These are phyloP conservation scores for Rhamphomyia laevipes DNA, from an alignment of 2,888 invertebrate species.

Conservation along the genomic window DNA sequence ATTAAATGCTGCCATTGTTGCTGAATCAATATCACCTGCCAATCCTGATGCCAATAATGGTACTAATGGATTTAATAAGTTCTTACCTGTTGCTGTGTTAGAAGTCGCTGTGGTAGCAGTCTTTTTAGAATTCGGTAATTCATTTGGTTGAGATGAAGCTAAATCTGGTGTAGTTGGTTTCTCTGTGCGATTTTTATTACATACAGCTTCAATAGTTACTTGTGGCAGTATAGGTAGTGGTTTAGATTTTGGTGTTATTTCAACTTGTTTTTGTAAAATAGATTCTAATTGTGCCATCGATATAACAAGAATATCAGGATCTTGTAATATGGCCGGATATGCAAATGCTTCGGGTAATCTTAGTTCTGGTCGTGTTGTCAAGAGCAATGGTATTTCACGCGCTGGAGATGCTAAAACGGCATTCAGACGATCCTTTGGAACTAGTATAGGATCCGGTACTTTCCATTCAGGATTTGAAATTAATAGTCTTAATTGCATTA, in stretches of 20 bases:
- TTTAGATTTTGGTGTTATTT: slow-evolving; percentile 27
- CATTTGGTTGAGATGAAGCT: background rate
- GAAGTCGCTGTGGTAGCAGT: background rate
- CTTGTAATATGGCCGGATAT: slow-evolving; percentile 58
- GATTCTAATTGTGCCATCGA: slow-evolving; percentile 61
- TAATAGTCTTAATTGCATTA: slow-evolving; percentile 59
- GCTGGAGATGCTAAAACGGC: slow-evolving; percentile 60
- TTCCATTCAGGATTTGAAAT: slow-evolving; percentile 53
- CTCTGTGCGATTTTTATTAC: slow-evolving; percentile 18
- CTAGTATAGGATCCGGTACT: slow-evolving; percentile 69
- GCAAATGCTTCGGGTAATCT: slow-evolving; percentile 61
- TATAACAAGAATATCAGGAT: slow-evolving; percentile 67
- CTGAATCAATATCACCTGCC: slow-evolving; percentile 55
- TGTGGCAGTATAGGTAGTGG: slow-evolving; percentile 18
- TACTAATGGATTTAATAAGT: slow-evolving; percentile 11
- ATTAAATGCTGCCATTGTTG: slow-evolving; percentile 55
- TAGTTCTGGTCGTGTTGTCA: slow-evolving; percentile 59
- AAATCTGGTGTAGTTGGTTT: slow-evolving; percentile 11
- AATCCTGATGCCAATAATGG: slow-evolving; percentile 30
- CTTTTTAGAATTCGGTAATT: slow-evolving; percentile 3
- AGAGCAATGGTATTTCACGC: slow-evolving; percentile 61
- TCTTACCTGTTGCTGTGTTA: slow-evolving; percentile 8
- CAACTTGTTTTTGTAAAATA: slow-evolving; percentile 45
- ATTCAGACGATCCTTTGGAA: slow-evolving; percentile 64
- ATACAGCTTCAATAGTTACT: slow-evolving; percentile 17